These are phyloP conservation scores for Nemoura dubitans DNA, from an alignment of 2,888 invertebrate species.

Conservation along the genomic window DNA sequence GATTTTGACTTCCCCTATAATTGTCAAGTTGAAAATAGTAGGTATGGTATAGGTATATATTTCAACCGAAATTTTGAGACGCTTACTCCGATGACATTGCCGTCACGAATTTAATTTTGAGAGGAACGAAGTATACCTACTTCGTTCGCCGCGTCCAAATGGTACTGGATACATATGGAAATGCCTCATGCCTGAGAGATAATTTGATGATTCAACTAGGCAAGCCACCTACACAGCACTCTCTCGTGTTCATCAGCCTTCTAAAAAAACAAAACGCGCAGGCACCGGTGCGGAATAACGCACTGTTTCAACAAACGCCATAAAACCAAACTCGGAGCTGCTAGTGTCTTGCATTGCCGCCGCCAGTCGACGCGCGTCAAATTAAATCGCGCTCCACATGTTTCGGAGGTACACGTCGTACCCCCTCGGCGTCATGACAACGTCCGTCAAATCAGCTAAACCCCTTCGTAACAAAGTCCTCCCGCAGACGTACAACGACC, in stretches of 20 bases:
- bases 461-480: background rate
- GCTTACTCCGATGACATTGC: background rate
- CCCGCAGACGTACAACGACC: background rate
- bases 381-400: background rate
- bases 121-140: background rate
- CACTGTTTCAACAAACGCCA: background rate
- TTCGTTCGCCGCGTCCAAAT: background rate
- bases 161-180: background rate
- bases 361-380: background rate
- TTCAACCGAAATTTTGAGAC: background rate
- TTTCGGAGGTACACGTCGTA: background rate
- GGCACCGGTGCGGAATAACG: background rate
- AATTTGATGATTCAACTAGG: background rate
- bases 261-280: constrained; percentile 16
- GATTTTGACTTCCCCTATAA: background rate
- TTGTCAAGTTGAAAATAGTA: background rate
- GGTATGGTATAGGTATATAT: too few relatives aligned
- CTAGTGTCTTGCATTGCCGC: constrained; percentile 28
- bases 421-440: background rate
- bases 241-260: constrained; percentile 18
- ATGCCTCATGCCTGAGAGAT: too few relatives aligned
- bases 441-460: background rate
- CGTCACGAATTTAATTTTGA: background rate
- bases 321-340: background rate
- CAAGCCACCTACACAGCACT: background rate